A percentile compares a stretch with the other conserved stretches of the same genome.
Conservation (phyloP, 2,888 invertebrate species). For the Alsophila aescularia region DNA sequence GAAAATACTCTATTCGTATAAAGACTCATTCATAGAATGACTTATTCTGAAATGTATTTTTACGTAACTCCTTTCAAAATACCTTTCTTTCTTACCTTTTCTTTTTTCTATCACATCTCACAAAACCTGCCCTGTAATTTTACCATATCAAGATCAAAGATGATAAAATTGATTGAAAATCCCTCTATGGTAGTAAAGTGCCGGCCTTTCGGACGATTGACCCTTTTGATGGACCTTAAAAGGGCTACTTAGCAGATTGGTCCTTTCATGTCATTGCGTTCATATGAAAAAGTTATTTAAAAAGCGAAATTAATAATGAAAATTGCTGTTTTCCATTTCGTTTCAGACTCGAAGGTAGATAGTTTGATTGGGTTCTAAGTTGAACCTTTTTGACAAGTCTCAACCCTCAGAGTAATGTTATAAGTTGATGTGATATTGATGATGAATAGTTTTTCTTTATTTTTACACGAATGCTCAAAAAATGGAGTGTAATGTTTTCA, state of each 20-base stretch:
- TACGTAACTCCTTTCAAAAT: background rate
- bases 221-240: slow-evolving; percentile 60
- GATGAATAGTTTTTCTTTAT: no score
- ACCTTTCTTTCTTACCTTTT: background rate
- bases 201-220: slow-evolving; percentile 66
- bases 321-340: background rate
- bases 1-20: no score
- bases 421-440: no score
- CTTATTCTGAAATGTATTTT: no score
- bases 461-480: no score
- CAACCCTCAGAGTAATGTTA: no score
- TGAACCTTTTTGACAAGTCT: no score
- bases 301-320: slow-evolving; percentile 6
- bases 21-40: no score
- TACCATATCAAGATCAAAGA: slow-evolving; percentile 64
- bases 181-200: slow-evolving; percentile 28
- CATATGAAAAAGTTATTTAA: slow-evolving; percentile 43
- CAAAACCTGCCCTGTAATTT: slow-evolving; percentile 31
- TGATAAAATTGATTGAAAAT: slow-evolving; percentile 62
- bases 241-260: slow-evolving; percentile 76
- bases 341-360: background rate
- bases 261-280: slow-evolving; percentile 71
- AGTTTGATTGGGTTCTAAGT: no score
- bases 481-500: no score
- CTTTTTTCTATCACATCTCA: slow-evolving; percentile 6